Base-by-base conservation (phyloP, 2,113 vertebrate species). In the Dicerorhinus sumatrensis region DNA sequence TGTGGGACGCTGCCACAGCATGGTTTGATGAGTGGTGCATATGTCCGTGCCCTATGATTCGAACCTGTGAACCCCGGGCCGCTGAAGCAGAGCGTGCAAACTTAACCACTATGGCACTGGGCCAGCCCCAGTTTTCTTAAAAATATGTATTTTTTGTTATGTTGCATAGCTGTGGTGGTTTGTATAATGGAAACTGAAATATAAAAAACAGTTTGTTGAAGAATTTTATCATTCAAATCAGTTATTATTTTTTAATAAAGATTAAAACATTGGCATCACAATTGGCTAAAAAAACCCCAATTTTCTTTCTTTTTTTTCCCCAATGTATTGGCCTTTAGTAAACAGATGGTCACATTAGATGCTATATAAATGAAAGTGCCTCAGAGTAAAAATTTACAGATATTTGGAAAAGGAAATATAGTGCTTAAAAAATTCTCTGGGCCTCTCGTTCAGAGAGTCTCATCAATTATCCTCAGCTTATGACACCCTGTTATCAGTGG, bases 301-400 rank as follows among this genome's bases (percentile, higher is more conserved):
- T 1, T 77, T 96, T 83, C 69, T 93, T 73, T 60, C 88, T 96
- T 58, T 95, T 84, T 56, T 56, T 96, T 91, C 94, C 33, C 27
- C 33, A 96, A 75, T 97, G 42, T 96, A 56, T 48, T 95, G 42
- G 48, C 86, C 87, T 98, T 97, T 94, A 97, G 89, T 97, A 96
- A 98, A 98, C 97, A 98, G 96, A 98, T 96, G 90, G 27, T 96
- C 58, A 60, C 70, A 89, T 97, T 98, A 98, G 90, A 97, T 97
- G 73, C 39, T 93, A 48, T 88, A 36, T 54, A 93, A 98, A 94
- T 94, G 39, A 92, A 89, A 84, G 80, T 97, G 51, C 67, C 97
- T 97, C 90, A 91, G 60, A 94, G 31, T 3, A 83, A 75, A 92
- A 58, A 51, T 95, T 92, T 92, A 65, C 58, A 95, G 67, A 48